A percentile compares a stretch with the other conserved stretches of the same genome.
These are phyloP conservation scores for Steinernema scapterisci DNA, from an alignment of 2,888 invertebrate species.

Conservation along the genomic window DNA sequence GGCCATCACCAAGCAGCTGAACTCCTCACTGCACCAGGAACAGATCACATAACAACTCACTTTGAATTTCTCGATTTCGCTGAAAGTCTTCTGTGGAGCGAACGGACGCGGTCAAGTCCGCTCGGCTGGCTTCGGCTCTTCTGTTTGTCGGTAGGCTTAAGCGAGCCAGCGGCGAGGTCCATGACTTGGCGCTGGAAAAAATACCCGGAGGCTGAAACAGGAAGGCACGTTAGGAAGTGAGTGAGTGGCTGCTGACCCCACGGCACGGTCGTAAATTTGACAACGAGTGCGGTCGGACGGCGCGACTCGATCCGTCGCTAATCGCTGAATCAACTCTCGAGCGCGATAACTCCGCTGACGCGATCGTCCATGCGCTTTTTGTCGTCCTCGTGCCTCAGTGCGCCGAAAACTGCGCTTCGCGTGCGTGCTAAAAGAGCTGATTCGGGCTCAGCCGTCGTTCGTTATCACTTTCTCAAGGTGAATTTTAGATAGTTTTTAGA, in stretches of 20 bases:
- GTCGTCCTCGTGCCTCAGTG: neutral
- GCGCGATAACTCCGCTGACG: constrained; percentile 12
- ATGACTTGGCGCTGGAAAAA: neutral
- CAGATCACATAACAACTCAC: neutral
- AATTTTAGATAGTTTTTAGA: too few relatives aligned
- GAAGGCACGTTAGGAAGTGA: constrained; percentile 1
- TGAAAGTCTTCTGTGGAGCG: constrained; percentile 57
- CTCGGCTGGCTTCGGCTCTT: constrained; percentile 60
- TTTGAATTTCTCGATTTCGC: constrained; percentile 44
- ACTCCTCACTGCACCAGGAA: too few relatives aligned
- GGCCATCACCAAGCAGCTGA: too few relatives aligned
- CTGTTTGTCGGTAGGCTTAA: constrained; percentile 44
- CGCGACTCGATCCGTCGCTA: neutral
- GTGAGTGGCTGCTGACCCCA: neutral
- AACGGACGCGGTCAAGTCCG: constrained; percentile 61
- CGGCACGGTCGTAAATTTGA: constrained; percentile 20
- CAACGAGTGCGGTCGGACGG: constrained; percentile 17
- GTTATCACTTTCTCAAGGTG: too few relatives aligned
- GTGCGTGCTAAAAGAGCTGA: neutral
- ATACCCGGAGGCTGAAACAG: neutral
- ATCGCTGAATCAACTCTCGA: constrained; percentile 27
- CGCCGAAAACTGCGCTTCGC: neutral
- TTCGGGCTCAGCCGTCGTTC: too few relatives aligned
- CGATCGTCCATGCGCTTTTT: neutral
- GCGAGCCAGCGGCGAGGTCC: constrained; percentile 40